Percentiles rank a stretch among this genome's conserved stretches.
Evolutionary conservation across 2,888 invertebrate genomes (phyloP).

Genomic region (Eurytoma adleriae): DNA sequence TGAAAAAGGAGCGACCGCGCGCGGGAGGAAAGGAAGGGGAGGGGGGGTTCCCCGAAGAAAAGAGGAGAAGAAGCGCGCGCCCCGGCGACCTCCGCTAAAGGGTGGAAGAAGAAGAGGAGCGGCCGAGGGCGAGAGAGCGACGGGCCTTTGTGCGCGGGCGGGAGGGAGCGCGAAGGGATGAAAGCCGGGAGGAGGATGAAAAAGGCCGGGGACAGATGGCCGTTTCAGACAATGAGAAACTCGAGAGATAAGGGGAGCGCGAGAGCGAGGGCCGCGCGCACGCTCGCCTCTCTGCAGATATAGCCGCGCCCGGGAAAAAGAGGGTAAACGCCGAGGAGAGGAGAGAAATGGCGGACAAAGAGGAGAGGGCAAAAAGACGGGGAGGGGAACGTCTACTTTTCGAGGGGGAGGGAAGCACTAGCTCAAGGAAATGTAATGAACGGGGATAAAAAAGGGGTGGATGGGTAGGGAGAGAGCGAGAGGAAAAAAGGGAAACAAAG

Average conservation of each 20-base stretch:
- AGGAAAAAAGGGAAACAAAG: slow-evolving; percentile 43
- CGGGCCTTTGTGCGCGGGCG: slow-evolving; percentile 35
- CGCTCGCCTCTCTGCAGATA: not conserved
- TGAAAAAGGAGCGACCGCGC: slow-evolving; percentile 34
- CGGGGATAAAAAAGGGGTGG: slow-evolving; percentile 53
- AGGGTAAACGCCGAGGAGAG: slow-evolving; percentile 49
- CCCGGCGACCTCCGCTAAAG: slow-evolving; percentile 43
- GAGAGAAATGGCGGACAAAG: slow-evolving; percentile 51
- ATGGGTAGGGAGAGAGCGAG: slow-evolving; percentile 40
- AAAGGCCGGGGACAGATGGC: slow-evolving; percentile 75
- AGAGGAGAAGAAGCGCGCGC: slow-evolving; percentile 22
- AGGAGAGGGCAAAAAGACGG: slow-evolving; percentile 54
- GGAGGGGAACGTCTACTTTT: slow-evolving; percentile 58
- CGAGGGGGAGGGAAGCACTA: slow-evolving; percentile 52
- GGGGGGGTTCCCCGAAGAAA: slow-evolving; percentile 3
- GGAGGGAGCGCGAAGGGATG: slow-evolving; percentile 49
- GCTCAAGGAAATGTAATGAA: slow-evolving; percentile 54
- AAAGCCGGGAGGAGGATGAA: slow-evolving; percentile 69
- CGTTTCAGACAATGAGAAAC: slow-evolving; percentile 76
- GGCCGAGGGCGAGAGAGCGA: slow-evolving; percentile 27
- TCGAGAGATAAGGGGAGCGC: slow-evolving; percentile 74
- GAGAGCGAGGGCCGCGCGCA: slow-evolving; percentile 29
- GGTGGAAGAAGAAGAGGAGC: slow-evolving; percentile 36
- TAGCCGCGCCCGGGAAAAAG: slow-evolving; percentile 40
- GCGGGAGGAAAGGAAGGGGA: slow-evolving; percentile 47